A percentile compares a stretch with the other conserved stretches of the same genome.
phyloP scores from a whole-genome alignment of 1,140 invertebrate species.

The Rhopalosiphum padi region DNA sequence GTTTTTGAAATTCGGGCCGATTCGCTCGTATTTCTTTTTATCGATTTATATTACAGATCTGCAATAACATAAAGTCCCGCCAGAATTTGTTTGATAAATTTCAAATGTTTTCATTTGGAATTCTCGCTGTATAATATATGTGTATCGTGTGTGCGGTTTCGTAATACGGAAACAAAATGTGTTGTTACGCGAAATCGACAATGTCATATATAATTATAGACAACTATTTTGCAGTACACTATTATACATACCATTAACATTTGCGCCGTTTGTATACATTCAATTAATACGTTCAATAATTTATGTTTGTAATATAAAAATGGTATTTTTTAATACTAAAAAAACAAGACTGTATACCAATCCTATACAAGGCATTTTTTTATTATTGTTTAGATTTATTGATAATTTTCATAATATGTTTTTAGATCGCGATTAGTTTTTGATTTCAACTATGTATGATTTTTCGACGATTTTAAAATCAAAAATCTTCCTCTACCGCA shows the following conservation, averaged over 20 bases:
- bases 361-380: neutral
- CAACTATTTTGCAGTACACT: neutral
- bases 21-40: neutral
- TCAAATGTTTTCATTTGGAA: neutral
- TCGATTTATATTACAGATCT: no score
- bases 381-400: neutral
- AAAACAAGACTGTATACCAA: neutral
- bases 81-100: neutral
- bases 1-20: neutral
- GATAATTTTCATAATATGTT: neutral
- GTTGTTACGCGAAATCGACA: neutral
- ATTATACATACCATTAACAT: neutral
- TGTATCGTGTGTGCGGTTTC: neutral
- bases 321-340: neutral
- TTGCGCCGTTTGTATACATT: neutral
- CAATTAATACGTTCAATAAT: neutral
- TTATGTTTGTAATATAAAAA: neutral
- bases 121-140: neutral
- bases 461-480: neutral
- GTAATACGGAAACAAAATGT: neutral
- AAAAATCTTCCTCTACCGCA: neutral
- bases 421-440: neutral
- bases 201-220: conserved; percentile 9
- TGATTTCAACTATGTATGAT: neutral
- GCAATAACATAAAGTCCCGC: neutral